These are phyloP conservation scores for Trachemys scripta DNA, from an alignment of 2,113 vertebrate genomes.

Conservation along the genomic window DNA sequence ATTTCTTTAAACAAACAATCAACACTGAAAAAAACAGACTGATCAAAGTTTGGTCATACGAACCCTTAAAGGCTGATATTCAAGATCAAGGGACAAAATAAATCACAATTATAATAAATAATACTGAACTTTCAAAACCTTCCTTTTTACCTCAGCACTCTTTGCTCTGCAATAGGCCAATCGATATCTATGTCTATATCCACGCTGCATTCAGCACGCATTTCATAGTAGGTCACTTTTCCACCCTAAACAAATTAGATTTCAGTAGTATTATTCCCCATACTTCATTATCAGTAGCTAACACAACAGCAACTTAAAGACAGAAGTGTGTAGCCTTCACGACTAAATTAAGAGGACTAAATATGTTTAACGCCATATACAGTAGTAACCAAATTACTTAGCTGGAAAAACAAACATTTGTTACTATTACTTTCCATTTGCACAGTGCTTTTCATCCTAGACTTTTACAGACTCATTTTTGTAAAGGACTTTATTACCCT, in stretches of 20 bases:
- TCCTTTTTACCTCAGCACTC: conserved; percentile 88
- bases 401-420: neutral
- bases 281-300: neutral
- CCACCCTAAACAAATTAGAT: conserved; percentile 83
- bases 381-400: neutral
- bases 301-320: neutral
- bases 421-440: neutral
- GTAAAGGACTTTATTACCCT: neutral
- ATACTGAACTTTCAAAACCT: neutral
- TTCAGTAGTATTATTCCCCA: neutral
- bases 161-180: conserved; percentile 97
- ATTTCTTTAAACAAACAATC: neutral
- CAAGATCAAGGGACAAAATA: neutral
- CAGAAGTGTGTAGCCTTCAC: neutral
- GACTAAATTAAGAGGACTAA: neutral
- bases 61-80: neutral
- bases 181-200: conserved; percentile 98
- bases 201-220: conserved; percentile 92
- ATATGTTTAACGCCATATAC: neutral
- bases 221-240: conserved; percentile 92
- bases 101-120: neutral
- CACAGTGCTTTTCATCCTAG: neutral
- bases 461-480: neutral
- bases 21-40: neutral
- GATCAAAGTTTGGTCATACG: neutral